A percentile compares a stretch with the other conserved stretches of the same genome.
Evolutionary conservation across 1,140 invertebrate genomes (phyloP).

Genomic region (Teleopsis dalmanni): DNA sequence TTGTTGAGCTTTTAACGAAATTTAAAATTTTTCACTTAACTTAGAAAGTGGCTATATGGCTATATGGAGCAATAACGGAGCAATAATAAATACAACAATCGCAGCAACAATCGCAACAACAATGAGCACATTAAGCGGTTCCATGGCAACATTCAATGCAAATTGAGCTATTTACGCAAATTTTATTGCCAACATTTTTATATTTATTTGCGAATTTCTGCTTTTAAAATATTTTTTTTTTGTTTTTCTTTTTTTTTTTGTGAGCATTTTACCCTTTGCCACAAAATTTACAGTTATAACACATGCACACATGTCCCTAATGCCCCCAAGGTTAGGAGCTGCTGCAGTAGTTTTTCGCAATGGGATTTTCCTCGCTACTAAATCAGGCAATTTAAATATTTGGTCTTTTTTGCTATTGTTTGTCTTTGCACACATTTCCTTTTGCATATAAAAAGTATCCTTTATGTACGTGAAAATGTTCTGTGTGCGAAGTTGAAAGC

Average conservation of each 20-base stretch:
- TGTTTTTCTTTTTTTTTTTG: background rate
- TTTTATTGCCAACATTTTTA: constrained; percentile 13
- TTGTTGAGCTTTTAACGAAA: too few relatives aligned
- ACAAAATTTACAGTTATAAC: background rate
- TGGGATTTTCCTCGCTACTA: background rate
- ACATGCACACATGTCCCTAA: background rate
- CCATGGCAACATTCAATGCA: too few relatives aligned
- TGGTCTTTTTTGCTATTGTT: background rate
- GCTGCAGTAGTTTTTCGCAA: background rate
- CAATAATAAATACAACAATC: too few relatives aligned
- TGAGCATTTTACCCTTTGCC: background rate
- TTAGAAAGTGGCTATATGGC: too few relatives aligned
- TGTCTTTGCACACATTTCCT: too few relatives aligned
- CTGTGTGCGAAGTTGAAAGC: too few relatives aligned
- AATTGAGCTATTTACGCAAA: constrained; percentile 12
- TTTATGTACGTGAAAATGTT: too few relatives aligned
- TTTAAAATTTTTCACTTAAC: too few relatives aligned
- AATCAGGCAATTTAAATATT: constrained; percentile 4
- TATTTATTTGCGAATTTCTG: background rate
- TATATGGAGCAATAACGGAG: too few relatives aligned
- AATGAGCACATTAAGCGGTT: too few relatives aligned
- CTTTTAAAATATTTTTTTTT: background rate
- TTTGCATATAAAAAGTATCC: too few relatives aligned
- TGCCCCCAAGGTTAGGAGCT: background rate
- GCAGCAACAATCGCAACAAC: too few relatives aligned